Conservation (phyloP, 2,113 vertebrate genomes). For the Cryptomyrus ogoouensis region DNA sequence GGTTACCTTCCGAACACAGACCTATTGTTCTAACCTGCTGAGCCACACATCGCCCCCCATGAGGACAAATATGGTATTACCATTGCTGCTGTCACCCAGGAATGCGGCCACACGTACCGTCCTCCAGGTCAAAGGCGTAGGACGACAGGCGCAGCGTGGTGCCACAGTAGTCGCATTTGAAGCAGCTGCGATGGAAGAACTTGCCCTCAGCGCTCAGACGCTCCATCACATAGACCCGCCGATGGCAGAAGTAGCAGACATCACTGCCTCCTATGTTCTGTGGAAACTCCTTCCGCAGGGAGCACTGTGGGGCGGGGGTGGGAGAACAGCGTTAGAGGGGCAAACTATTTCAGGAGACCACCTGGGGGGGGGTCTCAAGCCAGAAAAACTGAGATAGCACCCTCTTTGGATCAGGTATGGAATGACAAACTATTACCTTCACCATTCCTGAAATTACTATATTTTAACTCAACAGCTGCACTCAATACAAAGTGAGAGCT, state of each 20-base stretch:
- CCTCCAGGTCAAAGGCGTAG: conserved; percentile 86
- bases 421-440: neutral
- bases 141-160: conserved; percentile 87
- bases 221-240: conserved; percentile 97
- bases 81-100: neutral
- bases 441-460: neutral
- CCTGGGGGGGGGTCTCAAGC: neutral
- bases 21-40: neutral
- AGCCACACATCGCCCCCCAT: neutral
- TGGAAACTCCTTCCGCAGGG: conserved; percentile 89
- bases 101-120: conserved; percentile 56
- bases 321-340: neutral
- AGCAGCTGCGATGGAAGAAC: conserved; percentile 98
- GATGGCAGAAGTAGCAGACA: conserved; percentile 90
- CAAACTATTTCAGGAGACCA: neutral
- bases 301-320: conserved; percentile 61
- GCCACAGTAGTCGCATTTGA: conserved; percentile 89
- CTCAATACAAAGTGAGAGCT: neutral
- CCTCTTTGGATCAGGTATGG: neutral
- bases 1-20: neutral
- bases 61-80: neutral
- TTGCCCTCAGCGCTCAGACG: conserved; percentile 90
- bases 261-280: conserved; percentile 94
- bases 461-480: neutral
- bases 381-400: neutral